Evolutionary conservation across 2,888 invertebrate genomes (phyloP).

Genomic region (Smittia aterrima): DNA sequence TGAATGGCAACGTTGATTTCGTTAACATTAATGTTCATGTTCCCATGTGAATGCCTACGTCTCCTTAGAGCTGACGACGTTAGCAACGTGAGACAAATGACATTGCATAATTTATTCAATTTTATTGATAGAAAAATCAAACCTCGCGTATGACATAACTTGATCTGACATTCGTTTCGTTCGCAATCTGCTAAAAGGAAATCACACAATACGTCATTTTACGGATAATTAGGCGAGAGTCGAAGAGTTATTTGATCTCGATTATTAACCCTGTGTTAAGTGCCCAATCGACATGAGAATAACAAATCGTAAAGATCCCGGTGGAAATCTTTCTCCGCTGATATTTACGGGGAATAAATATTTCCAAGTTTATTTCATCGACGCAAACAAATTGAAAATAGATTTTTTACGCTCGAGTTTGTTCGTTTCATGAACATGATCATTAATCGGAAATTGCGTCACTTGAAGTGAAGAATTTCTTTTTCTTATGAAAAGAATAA

Average conservation of each 20-base stretch:
- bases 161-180: too few relatives aligned
- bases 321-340: constrained; percentile 17
- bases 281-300: constrained; percentile 21
- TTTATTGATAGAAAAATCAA: too few relatives aligned
- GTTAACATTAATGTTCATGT: too few relatives aligned
- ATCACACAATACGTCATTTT: too few relatives aligned
- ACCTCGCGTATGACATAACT: too few relatives aligned
- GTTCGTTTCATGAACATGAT: not conserved
- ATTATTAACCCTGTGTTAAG: constrained; percentile 36
- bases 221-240: not conserved
- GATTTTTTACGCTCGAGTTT: not conserved
- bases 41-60: too few relatives aligned
- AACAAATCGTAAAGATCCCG: constrained; percentile 40
- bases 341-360: constrained; percentile 4
- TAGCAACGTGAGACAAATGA: too few relatives aligned
- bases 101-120: too few relatives aligned
- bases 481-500: too few relatives aligned
- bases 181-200: too few relatives aligned
- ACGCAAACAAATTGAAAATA: constrained; percentile 16
- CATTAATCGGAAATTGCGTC: constrained; percentile 3
- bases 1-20: too few relatives aligned
- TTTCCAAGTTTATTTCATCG: not conserved
- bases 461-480: not conserved
- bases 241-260: constrained; percentile 37
- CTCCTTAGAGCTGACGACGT: too few relatives aligned